Evolutionary conservation across 2,113 vertebrate genomes (phyloP).

Genomic region (Otis tarda): DNA sequence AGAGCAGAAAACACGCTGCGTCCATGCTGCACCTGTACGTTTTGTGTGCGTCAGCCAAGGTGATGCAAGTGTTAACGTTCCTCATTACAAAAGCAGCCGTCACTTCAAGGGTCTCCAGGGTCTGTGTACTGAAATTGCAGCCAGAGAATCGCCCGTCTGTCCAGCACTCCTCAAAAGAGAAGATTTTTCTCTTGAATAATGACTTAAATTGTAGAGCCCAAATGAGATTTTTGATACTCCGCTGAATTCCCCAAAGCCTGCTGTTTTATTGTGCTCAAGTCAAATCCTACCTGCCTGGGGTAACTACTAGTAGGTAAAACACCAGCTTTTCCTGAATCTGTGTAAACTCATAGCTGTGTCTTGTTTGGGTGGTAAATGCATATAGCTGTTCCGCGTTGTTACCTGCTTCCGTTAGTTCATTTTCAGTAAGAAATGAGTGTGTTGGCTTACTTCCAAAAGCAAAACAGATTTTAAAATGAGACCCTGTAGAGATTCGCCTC

Average conservation of each 20-base stretch:
- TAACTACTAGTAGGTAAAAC: neutral
- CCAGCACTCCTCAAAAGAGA: neutral
- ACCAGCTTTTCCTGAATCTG: neutral
- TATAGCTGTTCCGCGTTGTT: neutral
- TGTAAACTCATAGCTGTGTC: neutral
- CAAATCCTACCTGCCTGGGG: neutral
- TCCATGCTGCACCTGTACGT: accelerated
- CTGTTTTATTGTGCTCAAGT: neutral
- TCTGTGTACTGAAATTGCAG: neutral
- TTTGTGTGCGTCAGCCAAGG: neutral
- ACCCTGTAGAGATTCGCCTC: neutral
- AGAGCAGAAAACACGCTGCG: neutral
- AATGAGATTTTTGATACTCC: neutral
- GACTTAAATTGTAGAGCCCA: neutral
- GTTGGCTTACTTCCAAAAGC: neutral
- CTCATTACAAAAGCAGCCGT: neutral
- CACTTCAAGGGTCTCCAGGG: neutral
- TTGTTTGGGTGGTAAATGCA: neutral
- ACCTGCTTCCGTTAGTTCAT: neutral
- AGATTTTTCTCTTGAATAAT: neutral
- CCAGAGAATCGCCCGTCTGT: neutral
- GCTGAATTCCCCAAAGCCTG: neutral
- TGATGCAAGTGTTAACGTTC: neutral
- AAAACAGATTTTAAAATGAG: neutral
- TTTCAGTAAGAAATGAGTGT: neutral